Evolutionary conservation across 2,797 vertebrate genomes (phyloP), one percentile per base, ranked within the genome.

Genomic region (Catamblyrhynchus diadema): DNA sequence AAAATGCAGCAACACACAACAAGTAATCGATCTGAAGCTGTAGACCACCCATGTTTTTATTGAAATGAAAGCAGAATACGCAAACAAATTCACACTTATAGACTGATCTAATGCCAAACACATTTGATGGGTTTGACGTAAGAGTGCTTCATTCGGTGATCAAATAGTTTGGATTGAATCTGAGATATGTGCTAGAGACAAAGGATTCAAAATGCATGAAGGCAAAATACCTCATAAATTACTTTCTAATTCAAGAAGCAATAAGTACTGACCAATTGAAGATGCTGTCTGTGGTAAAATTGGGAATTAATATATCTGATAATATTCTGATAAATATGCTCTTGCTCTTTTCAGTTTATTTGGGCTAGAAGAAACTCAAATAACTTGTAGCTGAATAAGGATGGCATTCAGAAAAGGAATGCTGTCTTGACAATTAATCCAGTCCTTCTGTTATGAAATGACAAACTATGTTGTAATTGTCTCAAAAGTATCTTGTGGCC

Each of bases 381-480:
- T 48, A 48, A 25, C 24, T 89, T 86, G 22, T 17, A 74, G 33
- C 23, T 75, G 35, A 85, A 42, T 54, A 84, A 67, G 8, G 41
- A 79, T 42, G 39, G 2, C 42, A 56, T 73, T 77, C 30, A 56
- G 35, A 79, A 74, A 54, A 79, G 2, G 8, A 66, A 33, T 54
- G 10, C 3, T 66, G 22, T 39, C 83, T 84, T 74, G 12, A 78
- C 16, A 71, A 53, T 81, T 71, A 81, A 86, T 75, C 15, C 54
- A 41, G 19, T 65, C 41, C 83, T 86, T 94, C 85, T 93, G n/a
- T 74, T 91, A 79, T 65, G 69, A 90, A 94, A 81, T 75, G 19
- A 59, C 54, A 86, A 83, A 11, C 61, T 48, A 25, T 14, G 6
- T 47, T 77, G 18, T 27, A 91, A 91, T 93, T 87, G 86, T 91